A percentile compares a stretch with the other conserved stretches of the same genome.
Evolutionary conservation across 30 jellyfish, hydroid and myxozoan genomes (phyloP).

Genomic region (Pelagia noctiluca): DNA sequence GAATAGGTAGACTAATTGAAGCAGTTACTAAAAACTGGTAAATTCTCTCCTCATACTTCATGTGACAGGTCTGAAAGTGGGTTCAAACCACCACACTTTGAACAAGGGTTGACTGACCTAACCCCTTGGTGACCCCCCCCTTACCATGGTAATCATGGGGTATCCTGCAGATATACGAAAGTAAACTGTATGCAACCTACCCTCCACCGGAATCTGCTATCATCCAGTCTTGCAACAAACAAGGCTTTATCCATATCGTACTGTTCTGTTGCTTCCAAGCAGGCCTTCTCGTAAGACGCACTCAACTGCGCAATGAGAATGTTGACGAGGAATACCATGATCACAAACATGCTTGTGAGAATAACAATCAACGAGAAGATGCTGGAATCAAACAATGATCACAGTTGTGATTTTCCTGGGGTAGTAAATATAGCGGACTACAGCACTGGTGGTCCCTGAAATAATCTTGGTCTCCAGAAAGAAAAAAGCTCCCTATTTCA

Average conservation of each 20-base stretch:
- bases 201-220: slow-evolving; percentile 57
- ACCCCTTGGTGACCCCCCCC: neutral
- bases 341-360: slow-evolving; percentile 81
- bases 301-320: slow-evolving; percentile 91
- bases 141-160: no score
- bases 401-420: neutral
- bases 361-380: slow-evolving; percentile 62
- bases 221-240: slow-evolving; percentile 77
- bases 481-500: no score
- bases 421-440: neutral
- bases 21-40: no score
- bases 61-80: neutral
- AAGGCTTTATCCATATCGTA: slow-evolving; percentile 82
- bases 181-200: no score
- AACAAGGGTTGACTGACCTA: neutral
- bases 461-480: no score
- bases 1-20: no score
- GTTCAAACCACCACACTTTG: neutral
- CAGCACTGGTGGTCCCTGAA: no score
- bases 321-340: slow-evolving; percentile 79
- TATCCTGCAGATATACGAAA: no score
- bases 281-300: slow-evolving; percentile 72
- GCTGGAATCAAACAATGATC: slow-evolving; percentile 39
- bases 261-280: slow-evolving; percentile 61
- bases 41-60: neutral